Evolutionary conservation across 2,888 invertebrate species (phyloP).

Genomic region (Drosophila longiperda): DNA sequence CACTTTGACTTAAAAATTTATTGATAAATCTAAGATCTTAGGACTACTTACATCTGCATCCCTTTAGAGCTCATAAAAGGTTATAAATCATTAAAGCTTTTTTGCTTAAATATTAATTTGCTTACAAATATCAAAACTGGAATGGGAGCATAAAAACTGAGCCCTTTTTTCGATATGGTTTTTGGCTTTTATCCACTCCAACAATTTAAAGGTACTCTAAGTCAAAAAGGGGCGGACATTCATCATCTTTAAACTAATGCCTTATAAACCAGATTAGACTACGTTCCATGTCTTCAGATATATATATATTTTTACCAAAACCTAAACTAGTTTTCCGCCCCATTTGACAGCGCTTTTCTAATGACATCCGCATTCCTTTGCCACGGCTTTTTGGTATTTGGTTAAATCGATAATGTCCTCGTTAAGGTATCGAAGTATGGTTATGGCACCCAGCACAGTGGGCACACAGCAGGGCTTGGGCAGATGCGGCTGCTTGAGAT

Average conservation of each 20-base stretch:
- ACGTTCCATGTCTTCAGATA: neutral
- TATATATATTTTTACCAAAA: neutral
- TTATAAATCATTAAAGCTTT: slow-evolving; percentile 37
- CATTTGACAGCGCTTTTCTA: slow-evolving; percentile 81
- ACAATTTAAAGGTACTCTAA: neutral
- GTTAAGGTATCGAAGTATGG: slow-evolving; percentile 95
- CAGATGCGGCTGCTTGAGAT: slow-evolving; percentile 91
- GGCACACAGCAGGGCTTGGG: slow-evolving; percentile 98
- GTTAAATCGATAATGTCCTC: slow-evolving; percentile 95
- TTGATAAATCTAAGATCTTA: slow-evolving; percentile 74
- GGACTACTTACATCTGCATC: slow-evolving; percentile 41
- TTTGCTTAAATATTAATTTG: slow-evolving; percentile 14
- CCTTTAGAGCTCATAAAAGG: slow-evolving; percentile 16
- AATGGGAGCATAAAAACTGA: neutral
- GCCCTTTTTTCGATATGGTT: neutral
- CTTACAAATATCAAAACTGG: slow-evolving; percentile 12
- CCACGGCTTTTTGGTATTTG: slow-evolving; percentile 98
- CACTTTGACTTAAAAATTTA: slow-evolving; percentile 67
- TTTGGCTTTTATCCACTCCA: neutral
- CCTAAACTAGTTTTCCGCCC: neutral
- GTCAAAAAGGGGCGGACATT: neutral
- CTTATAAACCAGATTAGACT: neutral
- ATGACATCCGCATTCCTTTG: slow-evolving; percentile 98
- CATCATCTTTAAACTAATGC: neutral
- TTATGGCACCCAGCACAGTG: slow-evolving; percentile 93